These are phyloP conservation scores for Adelges cooleyi DNA, from an alignment of 1,140 invertebrate genomes.

Conservation along the genomic window DNA sequence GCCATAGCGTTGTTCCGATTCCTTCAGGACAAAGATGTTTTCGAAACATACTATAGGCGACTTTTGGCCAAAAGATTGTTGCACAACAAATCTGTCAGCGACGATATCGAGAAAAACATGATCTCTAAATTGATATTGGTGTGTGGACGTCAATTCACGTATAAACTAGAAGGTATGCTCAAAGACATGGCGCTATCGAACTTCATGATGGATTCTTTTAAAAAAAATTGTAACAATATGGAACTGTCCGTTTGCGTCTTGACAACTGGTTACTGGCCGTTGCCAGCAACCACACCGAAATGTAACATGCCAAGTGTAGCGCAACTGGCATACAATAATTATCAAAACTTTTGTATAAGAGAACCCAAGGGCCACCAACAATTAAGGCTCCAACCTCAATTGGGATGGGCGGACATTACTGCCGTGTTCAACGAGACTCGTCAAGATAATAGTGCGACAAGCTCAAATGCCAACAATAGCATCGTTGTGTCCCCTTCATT, in stretches of 20 bases:
- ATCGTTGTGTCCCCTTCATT: conserved; percentile 7
- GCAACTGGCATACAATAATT: conserved; percentile 85
- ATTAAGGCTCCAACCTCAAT: too few relatives aligned
- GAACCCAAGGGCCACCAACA: conserved; percentile 99
- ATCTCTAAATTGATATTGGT: conserved; percentile 98
- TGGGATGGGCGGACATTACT: too few relatives aligned
- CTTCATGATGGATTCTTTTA: too few relatives aligned
- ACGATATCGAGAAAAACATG: conserved; percentile 99
- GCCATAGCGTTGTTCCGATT: conserved; percentile 99
- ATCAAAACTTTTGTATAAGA: conserved; percentile 89
- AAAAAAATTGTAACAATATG: too few relatives aligned
- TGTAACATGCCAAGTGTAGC: conserved; percentile 87
- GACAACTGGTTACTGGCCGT: conserved; percentile 99
- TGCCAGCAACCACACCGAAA: conserved; percentile 82
- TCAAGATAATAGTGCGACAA: conserved; percentile 41
- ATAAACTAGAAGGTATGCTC: too few relatives aligned
- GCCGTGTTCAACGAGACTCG: too few relatives aligned
- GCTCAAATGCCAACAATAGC: conserved; percentile 8
- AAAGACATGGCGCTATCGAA: too few relatives aligned
- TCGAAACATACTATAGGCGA: conserved; percentile 99
- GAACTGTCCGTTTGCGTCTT: conserved; percentile 93
- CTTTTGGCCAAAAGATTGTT: conserved; percentile 94
- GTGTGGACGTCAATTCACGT: too few relatives aligned
- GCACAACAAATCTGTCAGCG: too few relatives aligned
- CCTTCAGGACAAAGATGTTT: too few relatives aligned